Percentiles rank a stretch among this genome's conserved stretches.
phyloP scores from a whole-genome alignment of 2,113 vertebrate species.

The Raja brachyura region DNA sequence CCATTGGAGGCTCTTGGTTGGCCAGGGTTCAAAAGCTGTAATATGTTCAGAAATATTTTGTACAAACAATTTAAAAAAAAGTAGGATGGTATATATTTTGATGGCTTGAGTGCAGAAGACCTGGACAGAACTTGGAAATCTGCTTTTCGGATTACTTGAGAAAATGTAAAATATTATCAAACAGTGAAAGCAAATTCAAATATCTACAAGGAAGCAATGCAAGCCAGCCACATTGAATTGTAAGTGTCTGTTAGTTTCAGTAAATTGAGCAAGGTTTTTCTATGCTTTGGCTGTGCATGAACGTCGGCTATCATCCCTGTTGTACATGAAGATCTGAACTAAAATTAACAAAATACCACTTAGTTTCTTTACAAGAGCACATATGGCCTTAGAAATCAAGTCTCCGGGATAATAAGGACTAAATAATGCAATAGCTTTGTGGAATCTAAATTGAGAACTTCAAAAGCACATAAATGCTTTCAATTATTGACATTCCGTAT shows the following conservation, averaged over 20 bases:
- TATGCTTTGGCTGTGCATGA: not conserved
- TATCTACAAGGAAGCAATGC: not conserved
- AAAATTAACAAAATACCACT: not conserved
- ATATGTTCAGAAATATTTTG: not conserved
- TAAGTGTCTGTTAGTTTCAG: not conserved
- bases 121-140: constrained; percentile 8
- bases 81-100: not conserved
- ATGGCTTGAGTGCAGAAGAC: not conserved
- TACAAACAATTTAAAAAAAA: not conserved
- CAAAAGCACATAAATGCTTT: not conserved
- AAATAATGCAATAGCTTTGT: not conserved
- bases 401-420: not conserved
- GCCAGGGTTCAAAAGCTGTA: not conserved
- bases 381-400: too few species aligned
- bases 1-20: not conserved
- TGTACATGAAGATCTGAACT: not conserved
- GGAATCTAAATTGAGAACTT: not conserved
- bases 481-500: not conserved
- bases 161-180: not conserved
- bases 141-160: not conserved
- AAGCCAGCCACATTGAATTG: not conserved
- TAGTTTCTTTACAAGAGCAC: not conserved
- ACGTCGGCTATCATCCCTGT: not conserved
- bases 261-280: not conserved
- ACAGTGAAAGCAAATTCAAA: not conserved